A percentile compares a stretch with the other conserved stretches of the same genome.
Evolutionary conservation across 2,113 vertebrate species (phyloP).

Genomic region (Strigops habroptila): DNA sequence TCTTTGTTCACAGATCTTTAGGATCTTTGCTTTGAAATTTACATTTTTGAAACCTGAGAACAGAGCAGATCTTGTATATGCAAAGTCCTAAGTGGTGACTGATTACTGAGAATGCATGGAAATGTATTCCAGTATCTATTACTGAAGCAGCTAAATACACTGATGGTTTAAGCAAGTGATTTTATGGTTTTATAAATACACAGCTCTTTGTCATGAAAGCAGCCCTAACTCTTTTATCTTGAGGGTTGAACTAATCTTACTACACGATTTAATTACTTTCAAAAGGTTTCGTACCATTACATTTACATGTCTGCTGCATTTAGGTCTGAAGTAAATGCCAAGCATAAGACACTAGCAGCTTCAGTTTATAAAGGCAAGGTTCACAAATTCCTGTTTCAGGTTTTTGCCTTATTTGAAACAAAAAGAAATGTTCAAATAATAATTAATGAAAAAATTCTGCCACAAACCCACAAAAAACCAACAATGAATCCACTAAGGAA

Average conservation of each 20-base stretch:
- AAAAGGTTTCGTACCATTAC: not conserved
- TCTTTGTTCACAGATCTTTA: not conserved
- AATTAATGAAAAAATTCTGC: not conserved
- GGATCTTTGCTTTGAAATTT: constrained; percentile 26
- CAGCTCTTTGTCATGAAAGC: not conserved
- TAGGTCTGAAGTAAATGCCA: constrained; percentile 16
- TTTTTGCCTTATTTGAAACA: not conserved
- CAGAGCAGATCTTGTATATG: not conserved
- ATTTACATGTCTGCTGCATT: constrained; percentile 2
- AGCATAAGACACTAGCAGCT: not conserved
- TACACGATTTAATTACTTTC: constrained; percentile 9
- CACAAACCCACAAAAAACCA: not conserved
- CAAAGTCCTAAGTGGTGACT: not conserved
- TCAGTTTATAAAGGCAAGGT: constrained; percentile 27
- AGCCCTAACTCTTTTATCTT: not conserved
- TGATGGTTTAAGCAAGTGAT: not conserved
- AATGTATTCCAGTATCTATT: not conserved
- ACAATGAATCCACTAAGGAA: not conserved
- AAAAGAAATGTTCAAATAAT: not conserved
- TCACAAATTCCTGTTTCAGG: constrained; percentile 18
- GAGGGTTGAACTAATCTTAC: not conserved
- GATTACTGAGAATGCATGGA: not conserved
- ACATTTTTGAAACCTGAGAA: not conserved
- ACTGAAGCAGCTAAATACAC: not conserved
- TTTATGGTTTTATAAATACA: constrained; percentile 20